Conservation (phyloP, 2,113 vertebrate genomes). For the Sylvilagus bachmani region DNA sequence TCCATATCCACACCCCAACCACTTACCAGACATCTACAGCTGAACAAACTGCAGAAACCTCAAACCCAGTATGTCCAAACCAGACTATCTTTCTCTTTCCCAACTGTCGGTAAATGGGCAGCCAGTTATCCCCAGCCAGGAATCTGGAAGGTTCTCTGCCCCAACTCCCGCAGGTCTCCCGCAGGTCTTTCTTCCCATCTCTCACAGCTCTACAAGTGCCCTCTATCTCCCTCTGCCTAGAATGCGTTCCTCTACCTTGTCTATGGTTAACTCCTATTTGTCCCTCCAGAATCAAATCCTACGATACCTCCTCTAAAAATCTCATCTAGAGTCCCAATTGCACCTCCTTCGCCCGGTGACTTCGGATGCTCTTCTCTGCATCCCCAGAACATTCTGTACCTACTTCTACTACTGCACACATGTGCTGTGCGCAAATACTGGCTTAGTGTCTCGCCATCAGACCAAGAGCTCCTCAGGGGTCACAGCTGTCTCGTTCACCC, state of each 20-base stretch:
- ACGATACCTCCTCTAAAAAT: background rate
- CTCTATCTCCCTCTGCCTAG: background rate
- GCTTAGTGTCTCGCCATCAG: background rate
- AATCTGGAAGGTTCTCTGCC: background rate
- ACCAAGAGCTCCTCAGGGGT: background rate
- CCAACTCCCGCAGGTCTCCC: background rate
- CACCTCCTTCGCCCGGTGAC: background rate
- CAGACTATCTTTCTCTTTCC: constrained; percentile 19
- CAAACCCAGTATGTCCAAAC: background rate
- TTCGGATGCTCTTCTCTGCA: background rate
- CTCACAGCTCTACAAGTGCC: background rate
- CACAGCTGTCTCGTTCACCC: background rate
- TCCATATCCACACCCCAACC: background rate
- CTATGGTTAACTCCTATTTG: background rate
- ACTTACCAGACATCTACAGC: background rate
- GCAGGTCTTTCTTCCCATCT: background rate
- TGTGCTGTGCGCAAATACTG: background rate
- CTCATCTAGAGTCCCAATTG: background rate
- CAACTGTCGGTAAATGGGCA: background rate
- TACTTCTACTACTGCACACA: background rate
- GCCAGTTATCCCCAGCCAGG: background rate
- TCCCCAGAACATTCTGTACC: background rate
- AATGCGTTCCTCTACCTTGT: background rate
- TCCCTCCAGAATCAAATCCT: background rate
- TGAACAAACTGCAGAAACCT: background rate